Base-by-base conservation (phyloP, 2,888 invertebrate species). In the Halocaridina rubra region DNA sequence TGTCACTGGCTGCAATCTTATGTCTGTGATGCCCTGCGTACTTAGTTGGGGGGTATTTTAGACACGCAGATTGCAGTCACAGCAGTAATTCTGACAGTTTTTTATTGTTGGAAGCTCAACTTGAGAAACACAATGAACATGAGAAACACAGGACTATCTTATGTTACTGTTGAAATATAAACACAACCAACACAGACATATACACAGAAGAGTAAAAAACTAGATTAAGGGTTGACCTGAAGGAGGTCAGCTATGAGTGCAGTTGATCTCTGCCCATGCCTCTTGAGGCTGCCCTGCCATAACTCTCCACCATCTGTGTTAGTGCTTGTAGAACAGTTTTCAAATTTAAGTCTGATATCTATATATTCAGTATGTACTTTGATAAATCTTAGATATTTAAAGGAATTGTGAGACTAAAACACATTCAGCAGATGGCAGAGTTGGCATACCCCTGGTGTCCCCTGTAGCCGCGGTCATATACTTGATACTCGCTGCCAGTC, bases 101-200 rank as follows among this genome's bases (percentile, higher is more conserved):
- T 72, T n/a, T 61, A 57, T 61, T 61, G 33, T 29, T 80, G 80
- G 46, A 80, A 80, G 80, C 59, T 80, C 74, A 29, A 72, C 80
- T 80, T 80, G 80, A 80, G 80, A 80, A 80, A 77, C 78, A 84
- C 82, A 84, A 53, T 76, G 75, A 61, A 84, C 82, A 84, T 80
- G 64, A 80, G 80, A 80, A 80, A 80, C 80, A 80, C 80, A 39
- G 80, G 80, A 80, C 80, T 80, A 74, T 74, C 80, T 80, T 80
- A 74, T 80, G 80, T 80, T 80, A 80, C 59, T 33, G 74, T 74
- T 61, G 74, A 74, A 46, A 80, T n/a, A n/a, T 71, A 81, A 81
- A 84, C 81, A 84, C 82, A 82, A 27, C 69, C 72, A 30, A 78
- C 78, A 78, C 77, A 53, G 69, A 77, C 82, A 82, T 57, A 76